Evolutionary conservation across 1,140 invertebrate genomes (phyloP), one percentile per base, ranked within the genome.

Genomic region (Acromyrmex charruanus): DNA sequence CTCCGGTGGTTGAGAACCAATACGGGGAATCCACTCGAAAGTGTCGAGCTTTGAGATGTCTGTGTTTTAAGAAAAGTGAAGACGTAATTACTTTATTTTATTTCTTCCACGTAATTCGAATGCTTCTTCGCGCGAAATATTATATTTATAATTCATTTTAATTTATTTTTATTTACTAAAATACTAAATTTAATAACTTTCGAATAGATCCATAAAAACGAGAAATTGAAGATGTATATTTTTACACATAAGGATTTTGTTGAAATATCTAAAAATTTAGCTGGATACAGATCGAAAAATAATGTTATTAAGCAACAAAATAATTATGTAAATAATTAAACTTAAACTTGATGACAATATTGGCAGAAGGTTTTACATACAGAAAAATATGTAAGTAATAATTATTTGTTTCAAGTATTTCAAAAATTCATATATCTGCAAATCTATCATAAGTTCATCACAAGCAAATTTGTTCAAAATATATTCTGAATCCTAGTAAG

Each of bases 21-120:
- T 18, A 14, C 25, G 21, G 31, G 16, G 49, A 71, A 39, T 25
- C 51, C 25, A 21, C 21, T n/a, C 14, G n/a, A 28, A 53, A 44
- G 77, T 69, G 77, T 81, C 31, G 44, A 25, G n/a, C 39, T 39
- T 18, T 55, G 31, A 68, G 63, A 39, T 53, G 53, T 49, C 16
- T 69, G 4, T 51, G 16, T 25, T 7, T 63, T 25, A 53, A 55
- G 6, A 66, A 51, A 65, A 49, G 49, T 65, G 39, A 51, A 66
- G 61, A 16, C 18, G 53, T 51, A 31, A 79, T 66, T 49, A 49
- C 6, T 79, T 4, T 2, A 63, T 14, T 14, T 75, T 21, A 35
- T 16, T n/a, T 58, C 7, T 58, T 58, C n/a, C 2, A n/a, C 18
- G 28, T 18, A 10, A 31, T 10, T 6, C 63, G 16, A 3, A 3